Conservation (phyloP, 2,888 invertebrate species). For the Brachyptera putata region DNA sequence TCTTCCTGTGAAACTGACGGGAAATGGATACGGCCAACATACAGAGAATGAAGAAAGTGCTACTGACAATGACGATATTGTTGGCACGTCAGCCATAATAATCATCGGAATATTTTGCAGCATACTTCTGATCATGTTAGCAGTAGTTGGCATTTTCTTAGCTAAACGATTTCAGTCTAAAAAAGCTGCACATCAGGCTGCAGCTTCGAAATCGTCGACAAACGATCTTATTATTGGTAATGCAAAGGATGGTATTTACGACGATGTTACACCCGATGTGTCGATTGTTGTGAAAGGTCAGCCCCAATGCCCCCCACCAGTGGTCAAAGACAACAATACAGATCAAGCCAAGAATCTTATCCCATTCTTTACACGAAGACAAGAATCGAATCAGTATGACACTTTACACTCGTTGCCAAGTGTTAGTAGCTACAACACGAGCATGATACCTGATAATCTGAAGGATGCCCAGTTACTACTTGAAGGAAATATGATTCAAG, state of each 20-base stretch:
- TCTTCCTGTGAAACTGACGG: slow-evolving; percentile 24
- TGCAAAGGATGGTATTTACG: slow-evolving; percentile 26
- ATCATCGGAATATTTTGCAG: slow-evolving; percentile 26
- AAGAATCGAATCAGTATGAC: slow-evolving; percentile 28
- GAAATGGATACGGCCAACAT: slow-evolving; percentile 26
- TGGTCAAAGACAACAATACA: neutral
- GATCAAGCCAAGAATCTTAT: neutral
- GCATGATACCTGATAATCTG: slow-evolving; percentile 28
- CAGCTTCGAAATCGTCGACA: slow-evolving; percentile 28
- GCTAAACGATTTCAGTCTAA: slow-evolving; percentile 30
- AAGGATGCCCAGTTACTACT: slow-evolving; percentile 26
- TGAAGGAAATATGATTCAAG: slow-evolving; percentile 30
- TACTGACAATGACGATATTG: neutral
- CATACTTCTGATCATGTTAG: slow-evolving; percentile 25
- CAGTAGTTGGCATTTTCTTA: slow-evolving; percentile 25
- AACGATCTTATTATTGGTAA: slow-evolving; percentile 29
- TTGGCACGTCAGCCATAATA: slow-evolving; percentile 25
- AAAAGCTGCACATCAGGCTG: slow-evolving; percentile 19
- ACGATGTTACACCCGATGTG: slow-evolving; percentile 20
- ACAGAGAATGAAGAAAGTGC: slow-evolving; percentile 13
- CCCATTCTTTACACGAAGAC: slow-evolving; percentile 21
- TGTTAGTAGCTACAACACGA: slow-evolving; percentile 29
- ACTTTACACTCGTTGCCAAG: slow-evolving; percentile 31
- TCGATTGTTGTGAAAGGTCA: slow-evolving; percentile 22
- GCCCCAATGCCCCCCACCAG: slow-evolving; percentile 11